Evolutionary conservation across 2,888 invertebrate genomes (phyloP).

Genomic region (Noctuana brunneofusca): DNA sequence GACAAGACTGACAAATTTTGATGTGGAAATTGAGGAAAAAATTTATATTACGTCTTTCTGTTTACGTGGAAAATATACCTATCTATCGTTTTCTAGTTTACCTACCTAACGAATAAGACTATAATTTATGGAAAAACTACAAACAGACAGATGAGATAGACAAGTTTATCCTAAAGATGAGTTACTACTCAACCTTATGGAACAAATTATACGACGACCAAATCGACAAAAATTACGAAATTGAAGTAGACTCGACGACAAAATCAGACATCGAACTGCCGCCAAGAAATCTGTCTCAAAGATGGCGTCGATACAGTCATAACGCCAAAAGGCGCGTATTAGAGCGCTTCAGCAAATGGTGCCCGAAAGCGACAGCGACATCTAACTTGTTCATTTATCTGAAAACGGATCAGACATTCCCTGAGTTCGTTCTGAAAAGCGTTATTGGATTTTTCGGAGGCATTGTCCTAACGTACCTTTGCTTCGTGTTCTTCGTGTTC

Average conservation of each 20-base stretch:
- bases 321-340: conserved; percentile 64
- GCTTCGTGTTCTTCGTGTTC: conserved; percentile 86
- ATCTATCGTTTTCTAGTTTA: too few relatives aligned
- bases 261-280: conserved; percentile 64
- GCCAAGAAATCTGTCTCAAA: conserved; percentile 69
- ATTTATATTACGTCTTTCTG: too few relatives aligned
- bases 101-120: not conserved
- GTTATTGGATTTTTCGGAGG: conserved; percentile 86
- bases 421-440: conserved; percentile 85
- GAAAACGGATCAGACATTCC: conserved; percentile 74
- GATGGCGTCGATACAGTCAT: conserved; percentile 72
- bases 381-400: conserved; percentile 59
- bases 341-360: conserved; percentile 59
- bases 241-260: conserved; percentile 57
- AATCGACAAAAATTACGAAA: conserved; percentile 68
- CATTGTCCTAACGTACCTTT: conserved; percentile 84
- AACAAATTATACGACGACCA: conserved; percentile 24
- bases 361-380: conserved; percentile 64
- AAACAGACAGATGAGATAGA: not conserved
- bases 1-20: too few relatives aligned
- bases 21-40: too few relatives aligned
- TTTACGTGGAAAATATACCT: too few relatives aligned
- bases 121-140: not conserved
- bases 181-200: conserved; percentile 18
- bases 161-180: conserved; percentile 8